Base-by-base conservation (phyloP, 2,797 vertebrate species). In the Gallinago stenura region DNA sequence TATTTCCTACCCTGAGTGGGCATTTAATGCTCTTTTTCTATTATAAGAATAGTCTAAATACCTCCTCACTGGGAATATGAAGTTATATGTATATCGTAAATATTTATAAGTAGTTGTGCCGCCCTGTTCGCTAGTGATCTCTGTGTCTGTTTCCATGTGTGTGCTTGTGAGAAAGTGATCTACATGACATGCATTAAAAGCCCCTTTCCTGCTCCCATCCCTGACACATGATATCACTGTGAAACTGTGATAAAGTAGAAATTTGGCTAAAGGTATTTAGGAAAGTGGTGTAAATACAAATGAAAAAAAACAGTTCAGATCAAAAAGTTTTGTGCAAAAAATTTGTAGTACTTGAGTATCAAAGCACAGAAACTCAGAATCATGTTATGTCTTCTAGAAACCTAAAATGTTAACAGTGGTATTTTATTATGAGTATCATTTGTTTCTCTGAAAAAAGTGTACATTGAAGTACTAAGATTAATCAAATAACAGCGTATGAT, bases 31-130 rank as follows among this genome's bases (percentile, higher is more conserved):
- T 31, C 24, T 43, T 30, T 60, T 76, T 83, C 1, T 70, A 4
- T 31, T 17, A 35, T 48, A 73, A 79, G 16, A 45, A 43, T 13
- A 46, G 15, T 21, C 12, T 61, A 39, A 85, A 56, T 62, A 83
- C 28, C 4, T 26, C 19, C 60, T 60, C 22, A 46, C 15, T 19
- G 12, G 9, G 19, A 83, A 53, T 62, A 77, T 25, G 24, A 11
- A 92, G 15, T 37, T 71, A 11, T 26, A 22, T 0, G 0, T 58
- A 28, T 4, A 5, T 57, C 12, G 82, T 56, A 41, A 22, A 31
- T 84, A 28, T 88, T 62, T 53, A 7, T 24, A 58, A 83, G 7
- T 28, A 43, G 12, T 19, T 64, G 7, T 45, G 22, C 25, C 45
- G 14, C 12, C 12, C 25, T 87, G 5, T 48, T 76, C 62, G 21